Evolutionary conservation across 2,888 invertebrate genomes (phyloP).

Genomic region (Conistra vaccinii): DNA sequence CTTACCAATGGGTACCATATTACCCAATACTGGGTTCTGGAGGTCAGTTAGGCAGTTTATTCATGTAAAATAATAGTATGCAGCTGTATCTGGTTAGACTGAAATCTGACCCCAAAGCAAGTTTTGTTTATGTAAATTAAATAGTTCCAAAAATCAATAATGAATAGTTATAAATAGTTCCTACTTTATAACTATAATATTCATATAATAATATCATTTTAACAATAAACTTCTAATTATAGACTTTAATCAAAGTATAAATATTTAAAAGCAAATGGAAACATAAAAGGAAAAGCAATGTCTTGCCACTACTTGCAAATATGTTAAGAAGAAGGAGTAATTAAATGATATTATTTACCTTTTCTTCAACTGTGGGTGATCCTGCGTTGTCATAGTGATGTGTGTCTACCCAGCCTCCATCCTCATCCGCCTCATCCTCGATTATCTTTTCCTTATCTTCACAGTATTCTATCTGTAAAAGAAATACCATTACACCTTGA

Average conservation of each 20-base stretch:
- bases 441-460: constrained; percentile 97
- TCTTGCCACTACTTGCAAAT: neutral
- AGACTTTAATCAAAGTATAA: neutral
- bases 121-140: neutral
- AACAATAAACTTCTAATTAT: constrained; percentile 2
- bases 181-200: neutral
- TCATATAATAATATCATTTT: too few species aligned
- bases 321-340: neutral
- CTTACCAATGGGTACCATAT: neutral
- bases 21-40: neutral
- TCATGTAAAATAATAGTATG: neutral
- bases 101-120: neutral
- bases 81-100: neutral
- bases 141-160: neutral
- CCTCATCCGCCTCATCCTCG: constrained; percentile 95
- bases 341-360: constrained; percentile 79
- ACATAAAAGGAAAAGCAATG: neutral
- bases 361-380: constrained; percentile 93
- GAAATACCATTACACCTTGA: neutral
- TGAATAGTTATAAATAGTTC: neutral
- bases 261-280: neutral
- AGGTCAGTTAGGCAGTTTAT: neutral
- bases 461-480: constrained; percentile 95
- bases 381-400: constrained; percentile 95
- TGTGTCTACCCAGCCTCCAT: constrained; percentile 99